Base-by-base conservation (phyloP, 2,113 vertebrate genomes). In the Hemibagrus wyckioides region DNA sequence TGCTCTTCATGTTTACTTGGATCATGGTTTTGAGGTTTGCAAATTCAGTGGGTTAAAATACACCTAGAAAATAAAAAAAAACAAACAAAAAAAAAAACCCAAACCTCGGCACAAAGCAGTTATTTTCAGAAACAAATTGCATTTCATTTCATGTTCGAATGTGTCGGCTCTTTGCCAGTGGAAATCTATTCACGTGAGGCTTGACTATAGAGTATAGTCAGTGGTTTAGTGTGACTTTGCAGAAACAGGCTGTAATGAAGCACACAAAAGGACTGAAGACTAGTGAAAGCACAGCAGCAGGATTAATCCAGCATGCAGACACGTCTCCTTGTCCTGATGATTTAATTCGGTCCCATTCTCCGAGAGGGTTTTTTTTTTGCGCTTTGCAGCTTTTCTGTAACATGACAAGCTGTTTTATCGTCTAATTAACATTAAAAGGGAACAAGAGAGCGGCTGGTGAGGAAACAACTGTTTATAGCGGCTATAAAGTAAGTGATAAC, bases 401-500 rank as follows among this genome's bases (percentile, higher is more conserved):
- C 15, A 17, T 36, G 33, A 59, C 21, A 6, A 81, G 23, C 21
- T 7, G 36, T 17, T 80, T 81, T 81, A 59, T 13, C 56, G 10
- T 25, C 30, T 25, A 39, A 36, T 71, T 36, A 80, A 56, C 30
- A 15, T 15, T 57, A 15, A 57, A 80, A 56, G 50, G 4, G 50
- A 80, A 59, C 33, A 59, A 39, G 15, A 57, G 1, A 11, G 0
- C 25, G 79, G 79, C 30, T 56, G 79, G 10, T 39, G 48, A 79
- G 28, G 33, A 54, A 80, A 39, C 30, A 1, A 23, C 33, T 9
- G 9, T 80, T 56, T 23, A 80, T 57, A 13, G 54, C 30, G 13
- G 76, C 79, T 28, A 80, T 56, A 28, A 80, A 39, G 79, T 80
- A 80, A 33, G 48, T 13, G 76, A 54, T 56, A 59, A 57, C 28